Evolutionary conservation across 1,140 invertebrate species (phyloP).

Genomic region (Dinothrombium tinctorium): DNA sequence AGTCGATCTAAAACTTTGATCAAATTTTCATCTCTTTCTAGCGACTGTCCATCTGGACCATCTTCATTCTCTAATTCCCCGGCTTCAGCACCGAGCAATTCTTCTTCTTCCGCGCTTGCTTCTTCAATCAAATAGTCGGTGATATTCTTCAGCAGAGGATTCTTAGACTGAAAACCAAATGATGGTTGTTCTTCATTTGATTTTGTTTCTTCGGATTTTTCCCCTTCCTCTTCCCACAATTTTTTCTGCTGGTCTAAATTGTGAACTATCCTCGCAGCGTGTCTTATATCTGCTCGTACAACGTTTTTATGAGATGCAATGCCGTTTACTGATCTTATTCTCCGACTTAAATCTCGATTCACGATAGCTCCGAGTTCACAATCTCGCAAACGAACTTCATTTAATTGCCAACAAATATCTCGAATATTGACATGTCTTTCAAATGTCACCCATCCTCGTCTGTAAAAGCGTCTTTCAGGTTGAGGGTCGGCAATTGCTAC

Average conservation of each 20-base stretch:
- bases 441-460: constrained; percentile 95
- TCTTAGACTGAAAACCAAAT: constrained; percentile 53
- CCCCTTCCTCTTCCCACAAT: constrained; percentile 35
- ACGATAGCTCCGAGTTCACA: constrained; percentile 81
- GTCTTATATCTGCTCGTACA: constrained; percentile 68
- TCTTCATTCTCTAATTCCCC: constrained; percentile 28
- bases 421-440: constrained; percentile 91
- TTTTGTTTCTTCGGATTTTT: constrained; percentile 17
- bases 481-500: constrained; percentile 90
- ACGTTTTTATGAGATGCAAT: constrained; percentile 73
- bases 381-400: constrained; percentile 69
- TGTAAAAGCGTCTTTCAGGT: constrained; percentile 76
- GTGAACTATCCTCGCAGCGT: constrained; percentile 82
- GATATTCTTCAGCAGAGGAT: constrained; percentile 88
- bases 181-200: constrained; percentile 1
- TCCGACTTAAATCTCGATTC: constrained; percentile 70
- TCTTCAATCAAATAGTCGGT: constrained; percentile 97
- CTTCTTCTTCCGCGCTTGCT: constrained; percentile 91
- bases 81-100: constrained; percentile 48
- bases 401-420: constrained; percentile 97
- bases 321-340: constrained; percentile 76
- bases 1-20: constrained; percentile 51
- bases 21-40: constrained; percentile 53
- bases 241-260: constrained; percentile 62
- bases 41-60: constrained; percentile 19